These are phyloP conservation scores for Plecturocebus donacophilus DNA, from an alignment of 2,113 vertebrate genomes.

Conservation along the genomic window DNA sequence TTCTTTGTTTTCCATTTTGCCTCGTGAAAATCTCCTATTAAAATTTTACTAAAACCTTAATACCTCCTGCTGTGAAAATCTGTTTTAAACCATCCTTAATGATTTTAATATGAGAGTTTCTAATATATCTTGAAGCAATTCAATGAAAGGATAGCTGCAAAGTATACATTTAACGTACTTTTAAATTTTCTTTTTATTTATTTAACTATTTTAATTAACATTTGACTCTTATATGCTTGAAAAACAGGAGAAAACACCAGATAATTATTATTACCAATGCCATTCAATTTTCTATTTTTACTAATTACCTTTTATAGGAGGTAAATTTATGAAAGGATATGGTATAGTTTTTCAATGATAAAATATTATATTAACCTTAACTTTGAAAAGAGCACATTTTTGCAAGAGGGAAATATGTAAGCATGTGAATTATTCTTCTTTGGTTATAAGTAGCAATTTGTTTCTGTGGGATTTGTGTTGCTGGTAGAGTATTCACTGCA, in stretches of 20 bases:
- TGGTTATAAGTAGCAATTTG: constrained; percentile 26
- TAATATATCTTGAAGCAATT: constrained; percentile 65
- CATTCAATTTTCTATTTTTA: constrained; percentile 49
- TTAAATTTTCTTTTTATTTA: constrained; percentile 67
- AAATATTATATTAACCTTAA: constrained; percentile 56
- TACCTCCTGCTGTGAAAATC: constrained; percentile 70
- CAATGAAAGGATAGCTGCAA: constrained; percentile 59
- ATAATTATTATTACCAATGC: constrained; percentile 57
- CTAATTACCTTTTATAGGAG: constrained; percentile 46
- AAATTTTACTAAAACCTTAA: constrained; percentile 74
- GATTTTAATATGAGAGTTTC: constrained; percentile 45
- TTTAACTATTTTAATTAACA: constrained; percentile 72
- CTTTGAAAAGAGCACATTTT: constrained; percentile 43
- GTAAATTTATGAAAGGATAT: constrained; percentile 58
- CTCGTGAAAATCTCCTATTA: constrained; percentile 58
- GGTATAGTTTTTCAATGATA: background rate
- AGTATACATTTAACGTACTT: constrained; percentile 63
- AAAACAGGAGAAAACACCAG: constrained; percentile 60
- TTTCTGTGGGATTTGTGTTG: constrained; percentile 40
- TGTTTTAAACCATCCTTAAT: constrained; percentile 73
- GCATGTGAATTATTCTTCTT: constrained; percentile 30
- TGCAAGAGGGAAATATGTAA: background rate
- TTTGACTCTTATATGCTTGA: constrained; percentile 52
- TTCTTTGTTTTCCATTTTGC: constrained; percentile 61
- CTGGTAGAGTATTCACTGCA: background rate